Evolutionary conservation across 2,113 vertebrate genomes (phyloP), one percentile per base, ranked within the genome.

Genomic region (Canis aureus): DNA sequence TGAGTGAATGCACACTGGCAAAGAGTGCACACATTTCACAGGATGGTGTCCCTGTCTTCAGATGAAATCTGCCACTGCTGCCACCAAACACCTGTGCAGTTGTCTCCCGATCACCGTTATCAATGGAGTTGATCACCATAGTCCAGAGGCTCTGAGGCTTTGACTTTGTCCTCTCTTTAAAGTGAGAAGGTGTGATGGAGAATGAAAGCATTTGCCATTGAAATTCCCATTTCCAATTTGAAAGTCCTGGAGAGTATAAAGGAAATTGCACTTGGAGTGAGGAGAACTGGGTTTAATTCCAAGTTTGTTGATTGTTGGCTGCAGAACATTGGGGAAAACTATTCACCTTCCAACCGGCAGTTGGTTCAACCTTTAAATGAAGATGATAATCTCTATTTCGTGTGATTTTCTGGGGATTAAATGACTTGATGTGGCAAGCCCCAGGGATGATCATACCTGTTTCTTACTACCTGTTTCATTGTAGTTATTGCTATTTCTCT

Each of bases 91-190:
- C 60, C 71, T 96, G 71, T 78, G 93, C 49, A 64, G 35, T 95
- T 84, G 59, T 86, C 73, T 87, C 51, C 29, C 1, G 1, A 69
- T 95, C 64, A 5, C 49, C 62, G 51, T 69, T 91, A 86, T 94
- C 88, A 91, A 64, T 96, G 66, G 3, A 6, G 92, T 85, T 88
- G 92, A 81, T 97, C 62, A 62, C 57, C n/a, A 81, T 1, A 67
- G 32, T 71, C 35, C 55, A 78, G 49, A 76, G 16, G 4, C 27
- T 89, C 53, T 23, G 60, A 87, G n/a, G 15, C 92, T 94, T 80
- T 91, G 38, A 49, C 74, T 89, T 95, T 59, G 60, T 9, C 62
- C 74, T 85, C 95, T 87, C 29, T 89, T 97, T 60, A 92, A 71
- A 64, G 64, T 11, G 32, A 95, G 43, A 71, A 67, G 5, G 27